These are phyloP conservation scores for Ooceraea biroi DNA, from an alignment of 1,140 invertebrate species.

Conservation along the genomic window DNA sequence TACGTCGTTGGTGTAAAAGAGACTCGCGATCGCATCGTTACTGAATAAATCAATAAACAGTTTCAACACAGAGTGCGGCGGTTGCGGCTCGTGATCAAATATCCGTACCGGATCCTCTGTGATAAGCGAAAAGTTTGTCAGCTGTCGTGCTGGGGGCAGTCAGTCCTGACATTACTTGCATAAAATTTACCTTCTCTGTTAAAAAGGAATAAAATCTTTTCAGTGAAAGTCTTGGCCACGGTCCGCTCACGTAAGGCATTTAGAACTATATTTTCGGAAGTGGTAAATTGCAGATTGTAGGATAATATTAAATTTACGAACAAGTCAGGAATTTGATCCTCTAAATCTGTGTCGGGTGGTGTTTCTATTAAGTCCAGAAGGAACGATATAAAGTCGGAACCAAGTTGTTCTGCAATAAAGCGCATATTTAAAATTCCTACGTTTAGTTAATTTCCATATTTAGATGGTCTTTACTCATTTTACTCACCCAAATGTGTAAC, in stretches of 20 bases:
- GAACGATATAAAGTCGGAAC: constrained; percentile 92
- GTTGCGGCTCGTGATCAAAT: constrained; percentile 92
- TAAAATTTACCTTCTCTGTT: constrained; percentile 93
- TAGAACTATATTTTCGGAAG: constrained; percentile 91
- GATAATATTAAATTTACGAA: constrained; percentile 94
- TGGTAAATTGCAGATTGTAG: constrained; percentile 94
- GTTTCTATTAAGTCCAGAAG: constrained; percentile 93
- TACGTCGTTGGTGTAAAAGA: constrained; percentile 97
- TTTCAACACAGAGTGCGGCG: constrained; percentile 95
- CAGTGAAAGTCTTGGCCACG: constrained; percentile 94
- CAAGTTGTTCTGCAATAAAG: constrained; percentile 91
- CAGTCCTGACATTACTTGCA: constrained; percentile 4
- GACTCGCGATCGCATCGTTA: constrained; percentile 90
- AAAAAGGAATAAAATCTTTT: constrained; percentile 94
- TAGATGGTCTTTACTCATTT: constrained; percentile 58
- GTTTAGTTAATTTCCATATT: constrained; percentile 31
- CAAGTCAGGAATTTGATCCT: constrained; percentile 93
- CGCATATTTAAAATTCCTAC: constrained; percentile 18
- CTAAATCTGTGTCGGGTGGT: constrained; percentile 91
- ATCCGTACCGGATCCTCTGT: constrained; percentile 95
- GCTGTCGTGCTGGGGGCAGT: not conserved
- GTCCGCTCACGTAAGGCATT: constrained; percentile 90
- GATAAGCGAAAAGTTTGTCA: constrained; percentile 61
- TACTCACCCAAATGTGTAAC: constrained; percentile 92
- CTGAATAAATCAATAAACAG: constrained; percentile 94